Percentiles rank a stretch among this genome's conserved stretches.
Conservation (phyloP, 2,797 vertebrate species). For the Chelmon rostratus region DNA sequence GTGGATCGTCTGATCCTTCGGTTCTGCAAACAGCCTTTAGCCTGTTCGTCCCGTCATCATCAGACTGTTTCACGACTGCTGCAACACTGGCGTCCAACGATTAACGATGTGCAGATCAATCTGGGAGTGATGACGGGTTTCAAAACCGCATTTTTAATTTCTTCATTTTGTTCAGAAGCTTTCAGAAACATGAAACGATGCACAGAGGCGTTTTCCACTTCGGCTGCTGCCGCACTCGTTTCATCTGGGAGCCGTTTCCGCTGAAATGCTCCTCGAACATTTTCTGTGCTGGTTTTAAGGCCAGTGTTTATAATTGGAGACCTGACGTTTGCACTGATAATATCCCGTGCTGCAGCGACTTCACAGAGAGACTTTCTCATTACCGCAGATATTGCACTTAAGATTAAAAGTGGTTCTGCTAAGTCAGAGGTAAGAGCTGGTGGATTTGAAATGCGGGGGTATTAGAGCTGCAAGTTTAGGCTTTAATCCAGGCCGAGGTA, state of each 20-base stretch:
- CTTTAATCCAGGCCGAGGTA: conserved; percentile 63
- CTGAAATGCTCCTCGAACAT: conserved; percentile 8
- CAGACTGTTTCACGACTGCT: too few relatives aligned
- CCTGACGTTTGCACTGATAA: conserved; percentile 50
- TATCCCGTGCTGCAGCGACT: conserved; percentile 17
- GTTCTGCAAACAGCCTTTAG: too few relatives aligned
- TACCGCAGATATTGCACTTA: conserved; percentile 53
- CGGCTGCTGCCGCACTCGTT: not conserved
- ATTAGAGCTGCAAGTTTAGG: conserved; percentile 65
- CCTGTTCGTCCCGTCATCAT: too few relatives aligned
- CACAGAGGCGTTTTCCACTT: not conserved
- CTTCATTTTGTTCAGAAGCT: too few relatives aligned
- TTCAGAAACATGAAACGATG: conserved; percentile 2
- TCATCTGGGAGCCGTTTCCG: conserved; percentile 5
- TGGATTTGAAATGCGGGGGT: conserved; percentile 62
- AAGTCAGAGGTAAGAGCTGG: conserved; percentile 59
- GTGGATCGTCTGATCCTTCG: too few relatives aligned
- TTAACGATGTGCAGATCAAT: too few relatives aligned
- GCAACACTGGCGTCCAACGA: too few relatives aligned
- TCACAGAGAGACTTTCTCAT: conserved; percentile 45
- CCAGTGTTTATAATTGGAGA: conserved; percentile 19
- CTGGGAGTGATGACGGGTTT: too few relatives aligned
- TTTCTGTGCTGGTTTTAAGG: conserved; percentile 8
- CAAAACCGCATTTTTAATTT: not conserved
- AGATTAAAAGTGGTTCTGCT: conserved; percentile 57